Evolutionary conservation across 2,797 vertebrate species (phyloP).

Genomic region (Xiphophorus birchmanni): DNA sequence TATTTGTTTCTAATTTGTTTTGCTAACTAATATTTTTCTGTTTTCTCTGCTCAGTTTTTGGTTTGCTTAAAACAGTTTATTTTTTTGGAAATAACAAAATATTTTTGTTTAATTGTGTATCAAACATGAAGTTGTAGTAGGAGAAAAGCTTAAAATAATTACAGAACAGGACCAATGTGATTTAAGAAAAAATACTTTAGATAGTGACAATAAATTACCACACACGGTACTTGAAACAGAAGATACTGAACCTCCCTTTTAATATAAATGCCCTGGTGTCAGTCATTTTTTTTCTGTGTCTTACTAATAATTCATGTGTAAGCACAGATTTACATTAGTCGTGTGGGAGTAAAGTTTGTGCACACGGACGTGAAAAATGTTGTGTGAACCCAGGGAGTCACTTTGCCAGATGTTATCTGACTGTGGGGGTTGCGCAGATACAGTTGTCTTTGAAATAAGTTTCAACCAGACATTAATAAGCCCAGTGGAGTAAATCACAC

Average conservation of each 20-base stretch:
- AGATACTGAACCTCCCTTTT: background rate
- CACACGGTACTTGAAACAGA: background rate
- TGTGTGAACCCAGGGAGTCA: slow-evolving; percentile 50
- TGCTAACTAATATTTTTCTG: background rate
- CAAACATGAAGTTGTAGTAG: background rate
- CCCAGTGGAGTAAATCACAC: slow-evolving; percentile 74
- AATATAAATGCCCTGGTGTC: background rate
- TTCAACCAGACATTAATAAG: slow-evolving; percentile 76
- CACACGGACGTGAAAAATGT: slow-evolving; percentile 43
- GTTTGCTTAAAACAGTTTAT: background rate
- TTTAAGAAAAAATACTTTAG: slow-evolving; percentile 4
- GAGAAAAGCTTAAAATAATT: background rate
- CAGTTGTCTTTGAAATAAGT: slow-evolving; percentile 68
- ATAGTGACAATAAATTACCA: slow-evolving; percentile 4
- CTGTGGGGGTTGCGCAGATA: slow-evolving; percentile 47
- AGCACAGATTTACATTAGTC: slow-evolving; percentile 36
- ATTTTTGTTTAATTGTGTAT: background rate
- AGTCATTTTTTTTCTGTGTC: slow-evolving; percentile 1
- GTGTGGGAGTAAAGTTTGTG: slow-evolving; percentile 43
- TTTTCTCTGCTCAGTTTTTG: background rate
- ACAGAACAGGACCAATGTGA: background rate
- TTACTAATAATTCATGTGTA: slow-evolving; percentile 20
- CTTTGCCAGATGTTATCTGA: slow-evolving; percentile 58
- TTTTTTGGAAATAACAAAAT: background rate
- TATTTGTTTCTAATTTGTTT: background rate